phyloP scores from a whole-genome alignment of 2,113 vertebrate genomes.

The Odocoileus virginianus region DNA sequence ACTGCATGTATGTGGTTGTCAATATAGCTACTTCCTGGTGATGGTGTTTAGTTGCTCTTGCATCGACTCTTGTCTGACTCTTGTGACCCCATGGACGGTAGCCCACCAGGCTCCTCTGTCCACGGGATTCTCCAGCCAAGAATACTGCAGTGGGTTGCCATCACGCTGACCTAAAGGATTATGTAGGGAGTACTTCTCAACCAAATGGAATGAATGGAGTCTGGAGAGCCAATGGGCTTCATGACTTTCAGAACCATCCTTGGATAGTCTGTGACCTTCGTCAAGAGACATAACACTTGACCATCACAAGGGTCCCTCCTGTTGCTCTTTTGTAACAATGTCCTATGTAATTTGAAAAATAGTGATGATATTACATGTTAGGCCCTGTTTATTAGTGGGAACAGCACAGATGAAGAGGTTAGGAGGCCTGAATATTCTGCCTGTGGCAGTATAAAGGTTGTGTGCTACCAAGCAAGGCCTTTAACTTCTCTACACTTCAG shows the following conservation, averaged over 20 bases:
- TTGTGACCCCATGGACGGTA: accelerated
- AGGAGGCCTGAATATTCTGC: neutral
- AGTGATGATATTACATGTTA: neutral
- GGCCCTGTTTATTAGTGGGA: neutral
- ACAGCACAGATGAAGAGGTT: neutral
- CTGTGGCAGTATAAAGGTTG: neutral
- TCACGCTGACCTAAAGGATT: neutral
- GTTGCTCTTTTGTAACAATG: neutral
- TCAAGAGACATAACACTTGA: neutral
- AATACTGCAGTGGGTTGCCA: neutral
- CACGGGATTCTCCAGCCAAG: neutral
- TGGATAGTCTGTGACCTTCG: accelerated
- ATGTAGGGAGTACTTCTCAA: neutral
- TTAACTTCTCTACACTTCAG: neutral
- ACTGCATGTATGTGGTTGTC: too few species aligned
- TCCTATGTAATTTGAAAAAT: neutral
- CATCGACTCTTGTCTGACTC: neutral
- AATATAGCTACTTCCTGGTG: too few species aligned
- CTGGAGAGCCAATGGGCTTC: too few species aligned
- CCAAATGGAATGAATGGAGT: neutral
- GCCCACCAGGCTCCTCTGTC: neutral
- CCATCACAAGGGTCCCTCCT: neutral
- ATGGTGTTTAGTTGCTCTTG: neutral
- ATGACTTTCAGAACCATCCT: neutral
- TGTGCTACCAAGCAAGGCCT: neutral